Conservation (phyloP, 2,888 invertebrate genomes). For the Oxytorus armatus region DNA sequence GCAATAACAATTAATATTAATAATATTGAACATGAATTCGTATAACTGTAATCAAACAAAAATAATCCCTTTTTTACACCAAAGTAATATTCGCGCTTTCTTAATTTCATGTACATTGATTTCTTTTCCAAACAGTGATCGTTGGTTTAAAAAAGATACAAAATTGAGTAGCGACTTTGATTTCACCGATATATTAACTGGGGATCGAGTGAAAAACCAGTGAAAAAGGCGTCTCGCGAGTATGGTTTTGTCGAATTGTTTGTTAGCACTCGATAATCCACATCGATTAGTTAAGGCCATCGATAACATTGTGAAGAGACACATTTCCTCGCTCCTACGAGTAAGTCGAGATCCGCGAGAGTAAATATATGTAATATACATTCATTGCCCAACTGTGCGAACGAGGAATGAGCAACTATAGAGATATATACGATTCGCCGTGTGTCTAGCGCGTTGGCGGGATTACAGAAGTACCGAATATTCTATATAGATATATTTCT, state of each 20-base stretch:
- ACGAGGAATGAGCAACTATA: conserved; percentile 50
- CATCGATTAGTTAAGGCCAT: background rate
- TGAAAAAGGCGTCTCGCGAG: too few relatives aligned
- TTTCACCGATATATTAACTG: too few relatives aligned
- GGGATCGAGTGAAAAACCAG: too few relatives aligned
- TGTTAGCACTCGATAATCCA: background rate
- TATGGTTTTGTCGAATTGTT: conserved; percentile 1
- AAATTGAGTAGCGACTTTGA: too few relatives aligned
- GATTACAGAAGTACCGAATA: conserved; percentile 58
- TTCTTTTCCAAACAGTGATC: too few relatives aligned
- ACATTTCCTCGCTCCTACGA: conserved; percentile 31
- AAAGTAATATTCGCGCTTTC: too few relatives aligned
- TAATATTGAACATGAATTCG: too few relatives aligned
- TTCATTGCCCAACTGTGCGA: conserved; percentile 53
- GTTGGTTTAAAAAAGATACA: too few relatives aligned
- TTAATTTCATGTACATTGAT: too few relatives aligned
- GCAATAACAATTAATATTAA: too few relatives aligned
- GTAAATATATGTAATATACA: conserved; percentile 20
- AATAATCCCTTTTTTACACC: too few relatives aligned
- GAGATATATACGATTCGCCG: conserved; percentile 38
- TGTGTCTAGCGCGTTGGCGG: conserved; percentile 58
- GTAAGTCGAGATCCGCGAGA: conserved; percentile 44
- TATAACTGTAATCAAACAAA: too few relatives aligned
- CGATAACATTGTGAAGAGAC: conserved; percentile 11
- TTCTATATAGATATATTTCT: conserved; percentile 10